Base-by-base conservation (phyloP, 2,113 vertebrate genomes). In the Pholis gunnellus region DNA sequence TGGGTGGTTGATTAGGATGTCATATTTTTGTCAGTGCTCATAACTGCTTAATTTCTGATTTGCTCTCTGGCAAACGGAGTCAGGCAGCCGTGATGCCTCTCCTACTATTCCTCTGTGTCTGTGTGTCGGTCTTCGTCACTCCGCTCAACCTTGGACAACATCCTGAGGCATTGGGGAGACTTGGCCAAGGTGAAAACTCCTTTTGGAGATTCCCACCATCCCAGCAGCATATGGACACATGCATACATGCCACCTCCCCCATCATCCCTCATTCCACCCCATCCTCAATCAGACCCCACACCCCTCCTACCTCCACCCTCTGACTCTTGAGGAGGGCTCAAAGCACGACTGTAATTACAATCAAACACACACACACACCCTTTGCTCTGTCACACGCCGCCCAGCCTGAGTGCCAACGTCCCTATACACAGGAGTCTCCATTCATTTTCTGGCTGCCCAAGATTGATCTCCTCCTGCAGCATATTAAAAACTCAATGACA, bases 211-310 rank as follows among this genome's bases (percentile, higher is more conserved):
- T 91, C 81, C 81, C 89, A 80, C 46, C 31, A 46, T 92, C 89
- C 90, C 92, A 82, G 89, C 84, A 90, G 86, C 93, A 94, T 94
- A 94, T 93, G 92, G 92, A 88, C 86, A 82, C 88, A 75, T 40
- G 64, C 84, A 84, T 87, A 77, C 78, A 86, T 81, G 86, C 81
- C 85, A 87, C 86, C 91, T 88, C 80, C 83, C 56, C 84, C 86
- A 88, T 90, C 81, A 88, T 87, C 71, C 76, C 72, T 89, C 63
- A 84, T 88, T 87, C 88, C 60, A 79, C 4, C 46, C 72, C 40
- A 20, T 84, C 77, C 72, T 91, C 83, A 85, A 81, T 94, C 91
- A 90, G 85, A 87, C 79, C 75, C 74, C 46, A 25, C 75, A 67
- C 68, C 72, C 70, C 75, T 84, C 75, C 63, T 44, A 38, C 78